Percentiles rank a stretch among this genome's conserved stretches.
Conservation (phyloP, 2,888 invertebrate species). For the Tetragonisca angustula region DNA sequence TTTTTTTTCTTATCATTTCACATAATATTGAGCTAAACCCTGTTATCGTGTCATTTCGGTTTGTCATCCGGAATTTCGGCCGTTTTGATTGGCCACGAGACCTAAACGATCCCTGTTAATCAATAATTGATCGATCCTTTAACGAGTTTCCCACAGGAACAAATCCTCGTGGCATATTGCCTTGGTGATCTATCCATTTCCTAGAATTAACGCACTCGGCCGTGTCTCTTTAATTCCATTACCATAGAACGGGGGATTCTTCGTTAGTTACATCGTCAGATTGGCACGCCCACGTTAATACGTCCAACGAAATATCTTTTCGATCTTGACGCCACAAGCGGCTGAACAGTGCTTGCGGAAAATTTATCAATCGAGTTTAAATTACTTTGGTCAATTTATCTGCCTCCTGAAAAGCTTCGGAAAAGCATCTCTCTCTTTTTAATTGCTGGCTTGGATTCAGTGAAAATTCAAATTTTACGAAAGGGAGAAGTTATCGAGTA, state of each 20-base stretch:
- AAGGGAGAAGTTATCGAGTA: too few relatives aligned
- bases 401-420: not conserved
- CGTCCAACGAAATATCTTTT: not conserved
- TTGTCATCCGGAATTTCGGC: not conserved
- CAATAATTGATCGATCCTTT: not conserved
- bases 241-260: conserved; percentile 22
- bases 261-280: not conserved
- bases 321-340: not conserved
- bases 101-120: not conserved
- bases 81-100: not conserved
- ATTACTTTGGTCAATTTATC: not conserved
- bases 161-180: conserved; percentile 3
- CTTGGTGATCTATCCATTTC: not conserved
- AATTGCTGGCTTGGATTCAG: not conserved
- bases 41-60: not conserved
- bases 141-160: not conserved
- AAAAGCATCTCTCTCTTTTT: not conserved
- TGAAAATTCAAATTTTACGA: not conserved
- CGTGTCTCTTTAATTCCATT: conserved; percentile 28
- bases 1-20: too few relatives aligned
- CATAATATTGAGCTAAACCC: too few relatives aligned
- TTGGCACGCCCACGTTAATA: conserved; percentile 2
- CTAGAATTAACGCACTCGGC: conserved; percentile 4
- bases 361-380: not conserved
- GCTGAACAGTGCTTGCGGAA: not conserved